Base-by-base conservation (phyloP, 2,888 invertebrate species). In the Drosophila suboccidentalis region DNA sequence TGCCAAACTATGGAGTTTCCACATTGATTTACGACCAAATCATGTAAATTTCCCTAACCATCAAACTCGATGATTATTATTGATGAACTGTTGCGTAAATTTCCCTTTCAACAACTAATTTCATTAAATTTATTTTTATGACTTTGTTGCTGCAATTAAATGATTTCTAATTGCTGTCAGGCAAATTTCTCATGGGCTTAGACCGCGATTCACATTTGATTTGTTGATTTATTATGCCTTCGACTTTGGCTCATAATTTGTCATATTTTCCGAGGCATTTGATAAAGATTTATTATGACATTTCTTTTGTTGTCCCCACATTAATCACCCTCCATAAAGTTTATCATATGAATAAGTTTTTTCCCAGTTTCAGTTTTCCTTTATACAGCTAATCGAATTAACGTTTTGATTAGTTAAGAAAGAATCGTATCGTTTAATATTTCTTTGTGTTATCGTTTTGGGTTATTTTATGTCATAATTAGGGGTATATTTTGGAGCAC, bases 241-340 rank as follows among this genome's bases (percentile, higher is more conserved):
- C 64, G 65, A 68, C 70, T 66, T 50, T 32, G 47, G 53, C 76
- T 68, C 70, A 75, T 70, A 90, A 86, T 86, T 86, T 89, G 86
- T 86, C 90, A 90, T 78, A 75, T 88, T 79, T 58, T 44, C 43
- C 53, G 22, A 39, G 71, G 69, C 75, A 71, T 71, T 88, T 86
- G 87, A 90, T 90, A 82, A 80, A 84, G 87, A 90, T 90, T 90
- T 90, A 91, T 91, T 90, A 84, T 91, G 89, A 90, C 90, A 86
- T 78, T 77, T 84, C 75, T 74, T 82, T 76, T 86, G 70, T 89
- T 75, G 70, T 57, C 51, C 17, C 3, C 43, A 32, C 39, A 80
- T 77, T 71, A 64, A 77, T 80, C 65, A 76, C 43, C 49, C 34
- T 50, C 19, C 46, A 50, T 61, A 43, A 65, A 75, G 38, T 51